Conservation (phyloP, 1,140 invertebrate species). For the Calliphora vicina region DNA sequence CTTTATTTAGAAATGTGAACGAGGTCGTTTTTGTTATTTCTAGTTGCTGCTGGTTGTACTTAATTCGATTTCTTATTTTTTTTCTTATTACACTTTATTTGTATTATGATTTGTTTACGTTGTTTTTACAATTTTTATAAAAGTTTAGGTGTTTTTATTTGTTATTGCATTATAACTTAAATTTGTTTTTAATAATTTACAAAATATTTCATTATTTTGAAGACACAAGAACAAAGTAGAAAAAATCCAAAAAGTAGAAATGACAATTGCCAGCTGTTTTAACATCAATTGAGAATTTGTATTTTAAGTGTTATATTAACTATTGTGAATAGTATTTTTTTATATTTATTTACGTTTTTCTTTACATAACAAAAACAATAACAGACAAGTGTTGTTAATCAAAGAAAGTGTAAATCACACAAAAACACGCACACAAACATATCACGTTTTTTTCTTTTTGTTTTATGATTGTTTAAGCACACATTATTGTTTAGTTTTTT, state of each 20-base stretch:
- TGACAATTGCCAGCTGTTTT: slow-evolving; percentile 16
- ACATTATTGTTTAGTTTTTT: neutral
- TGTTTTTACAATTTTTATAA: neutral
- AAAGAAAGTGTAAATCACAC: neutral
- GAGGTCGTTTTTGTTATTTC: slow-evolving; percentile 12
- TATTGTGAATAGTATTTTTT: slow-evolving; percentile 10
- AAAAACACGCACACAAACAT: neutral
- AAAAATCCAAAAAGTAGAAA: neutral
- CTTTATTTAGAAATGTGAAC: slow-evolving; percentile 32
- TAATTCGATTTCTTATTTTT: neutral
- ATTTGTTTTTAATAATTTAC: neutral
- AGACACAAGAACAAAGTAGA: neutral
- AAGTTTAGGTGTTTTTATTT: neutral
- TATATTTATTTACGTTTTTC: neutral
- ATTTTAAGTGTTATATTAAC: neutral
- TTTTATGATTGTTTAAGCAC: neutral
- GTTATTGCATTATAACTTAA: neutral
- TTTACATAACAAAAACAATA: slow-evolving; percentile 19
- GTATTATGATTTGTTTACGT: neutral
- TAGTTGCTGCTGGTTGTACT: neutral
- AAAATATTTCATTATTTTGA: neutral
- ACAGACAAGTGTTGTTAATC: neutral
- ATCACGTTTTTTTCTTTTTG: neutral
- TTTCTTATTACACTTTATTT: neutral
- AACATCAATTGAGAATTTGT: neutral